Evolutionary conservation across 2,113 vertebrate species (phyloP), one percentile per base, ranked within the genome.

Genomic region (Phaetusa simplex): DNA sequence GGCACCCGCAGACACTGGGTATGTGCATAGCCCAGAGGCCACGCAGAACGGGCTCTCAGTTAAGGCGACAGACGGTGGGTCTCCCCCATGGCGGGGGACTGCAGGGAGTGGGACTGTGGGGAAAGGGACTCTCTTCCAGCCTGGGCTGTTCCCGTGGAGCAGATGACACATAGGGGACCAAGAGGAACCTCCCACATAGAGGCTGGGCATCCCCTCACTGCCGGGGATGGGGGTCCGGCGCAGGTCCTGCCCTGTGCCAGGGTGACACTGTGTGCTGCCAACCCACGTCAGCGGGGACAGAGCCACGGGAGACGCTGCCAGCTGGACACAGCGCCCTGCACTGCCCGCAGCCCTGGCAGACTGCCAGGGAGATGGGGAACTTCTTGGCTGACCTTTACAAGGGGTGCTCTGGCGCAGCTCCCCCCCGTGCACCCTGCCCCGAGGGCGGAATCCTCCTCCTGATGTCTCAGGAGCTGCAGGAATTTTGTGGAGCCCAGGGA

Each of bases 21-120:
- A 61, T 0, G 18, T 85, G 84, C 95, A 93, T 58, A 91, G 85
- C 89, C 90, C n/a, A 66, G 81, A 88, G 88, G 95, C 96, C 92
- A 95, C 30, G 1, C 85, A 76, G 72, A 94, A 84, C 1, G 17
- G 97, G 93, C 89, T 97, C 94, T 92, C 12, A 17, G 26, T 96
- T 97, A 95, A 96, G 96, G 97, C 91, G 85, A 96, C 81, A 90
- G 85, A 92, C 4, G 91, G 94, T 86, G 89, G 93, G 77, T 90
- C 66, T 87, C 88, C 91, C 64, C 92, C 38, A 58, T n/a, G 38
- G 20, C 47, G 65, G 65, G 58, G 62, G 42, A 65, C 26, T 86
- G 58, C 13, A 3, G 4, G 58, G 55, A 81, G 29, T 40, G 12
- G n/a, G 36, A 43, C 29, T 21, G 3, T 16, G 23, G 79, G 43